These are phyloP conservation scores for Littorina saxatilis DNA, from an alignment of 1,140 invertebrate species.

Conservation along the genomic window DNA sequence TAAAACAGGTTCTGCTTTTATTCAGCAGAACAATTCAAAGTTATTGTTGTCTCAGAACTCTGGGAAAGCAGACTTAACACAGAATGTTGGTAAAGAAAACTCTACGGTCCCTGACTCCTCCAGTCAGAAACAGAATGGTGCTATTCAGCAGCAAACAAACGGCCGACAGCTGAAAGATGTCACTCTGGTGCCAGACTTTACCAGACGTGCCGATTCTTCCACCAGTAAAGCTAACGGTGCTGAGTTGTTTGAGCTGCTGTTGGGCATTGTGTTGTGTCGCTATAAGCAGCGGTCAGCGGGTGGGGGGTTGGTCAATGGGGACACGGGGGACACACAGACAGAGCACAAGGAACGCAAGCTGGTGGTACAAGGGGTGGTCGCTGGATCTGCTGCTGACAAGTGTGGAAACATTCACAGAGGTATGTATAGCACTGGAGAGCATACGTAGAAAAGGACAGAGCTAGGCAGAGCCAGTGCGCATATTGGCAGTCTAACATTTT, in stretches of 20 bases:
- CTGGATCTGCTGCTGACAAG: conserved; percentile 51
- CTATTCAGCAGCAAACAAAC: conserved; percentile 40
- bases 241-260: conserved; percentile 54
- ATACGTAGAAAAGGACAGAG: too few species aligned
- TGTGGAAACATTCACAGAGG: conserved; percentile 55
- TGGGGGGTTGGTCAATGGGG: neutral
- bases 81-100: too few species aligned
- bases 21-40: conserved; percentile 21
- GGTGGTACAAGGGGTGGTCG: conserved; percentile 51
- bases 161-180: conserved; percentile 50
- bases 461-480: too few species aligned
- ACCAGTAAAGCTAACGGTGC: conserved; percentile 36
- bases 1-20: neutral
- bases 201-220: conserved; percentile 32
- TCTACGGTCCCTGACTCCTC: neutral
- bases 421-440: too few species aligned
- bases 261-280: conserved; percentile 57
- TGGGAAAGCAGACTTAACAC: neutral
- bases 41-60: neutral
- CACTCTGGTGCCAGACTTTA: conserved; percentile 47
- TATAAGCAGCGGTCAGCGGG: conserved; percentile 47
- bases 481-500: too few species aligned
- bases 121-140: conserved; percentile 18
- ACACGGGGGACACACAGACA: neutral
- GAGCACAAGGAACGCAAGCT: conserved; percentile 45